Conservation (phyloP, 2,888 invertebrate species). For the Philereme vetulata region DNA sequence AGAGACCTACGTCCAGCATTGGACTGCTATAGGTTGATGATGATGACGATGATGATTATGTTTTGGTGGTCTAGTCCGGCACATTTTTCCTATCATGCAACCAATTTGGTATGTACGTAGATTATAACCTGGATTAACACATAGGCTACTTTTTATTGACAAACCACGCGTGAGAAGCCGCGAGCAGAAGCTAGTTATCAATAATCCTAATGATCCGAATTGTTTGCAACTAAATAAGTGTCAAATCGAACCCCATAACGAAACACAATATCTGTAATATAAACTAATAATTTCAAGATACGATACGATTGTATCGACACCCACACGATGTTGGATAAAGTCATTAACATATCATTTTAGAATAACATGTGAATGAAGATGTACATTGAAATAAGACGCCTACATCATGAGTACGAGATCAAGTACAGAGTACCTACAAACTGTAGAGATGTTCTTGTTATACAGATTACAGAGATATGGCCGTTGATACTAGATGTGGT, state of each 20-base stretch:
- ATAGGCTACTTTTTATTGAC: too few species aligned
- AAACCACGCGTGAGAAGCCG: too few species aligned
- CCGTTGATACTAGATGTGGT: not conserved
- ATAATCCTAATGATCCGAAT: not conserved
- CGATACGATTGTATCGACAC: conserved; percentile 28
- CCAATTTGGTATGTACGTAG: too few species aligned
- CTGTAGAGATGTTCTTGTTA: conserved; percentile 18
- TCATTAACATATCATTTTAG: conserved; percentile 40
- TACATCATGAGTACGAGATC: conserved; percentile 23
- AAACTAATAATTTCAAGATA: conserved; percentile 12
- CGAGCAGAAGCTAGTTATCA: too few species aligned
- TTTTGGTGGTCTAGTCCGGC: too few species aligned
- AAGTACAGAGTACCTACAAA: conserved; percentile 7
- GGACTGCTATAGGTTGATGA: too few species aligned
- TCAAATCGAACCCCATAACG: not conserved
- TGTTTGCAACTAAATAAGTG: not conserved
- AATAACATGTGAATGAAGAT: conserved; percentile 26
- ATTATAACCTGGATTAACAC: too few species aligned
- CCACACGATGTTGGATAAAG: conserved; percentile 36
- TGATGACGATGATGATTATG: too few species aligned
- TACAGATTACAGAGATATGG: conserved; percentile 20
- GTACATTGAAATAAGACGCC: conserved; percentile 28
- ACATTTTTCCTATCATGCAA: too few species aligned
- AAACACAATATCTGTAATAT: conserved; percentile 1
- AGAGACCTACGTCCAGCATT: too few species aligned